Base-by-base conservation (phyloP, 2,797 vertebrate genomes). In the Acanthurus leucopareius region DNA sequence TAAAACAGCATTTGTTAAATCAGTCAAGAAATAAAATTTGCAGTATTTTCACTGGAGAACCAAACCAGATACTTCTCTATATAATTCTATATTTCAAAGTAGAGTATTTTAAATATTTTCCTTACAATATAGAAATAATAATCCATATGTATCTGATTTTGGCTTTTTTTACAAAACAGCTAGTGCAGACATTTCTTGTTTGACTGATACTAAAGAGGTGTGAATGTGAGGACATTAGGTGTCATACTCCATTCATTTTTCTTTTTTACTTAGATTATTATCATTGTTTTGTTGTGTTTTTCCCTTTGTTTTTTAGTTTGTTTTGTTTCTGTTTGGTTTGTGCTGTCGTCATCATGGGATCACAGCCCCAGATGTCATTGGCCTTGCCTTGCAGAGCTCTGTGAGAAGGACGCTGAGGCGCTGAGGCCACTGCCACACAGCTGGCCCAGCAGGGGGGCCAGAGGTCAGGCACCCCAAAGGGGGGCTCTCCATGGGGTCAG, bases 331-430 rank as follows among this genome's bases (percentile, higher is more conserved):
- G 91, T 94, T 93, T 85, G 86, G 85, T 92, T 86, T 95, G 92
- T 92, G 92, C 91, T 91, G 82, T 91, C 93, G 91, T 93, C 94
- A 91, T 95, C 93, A 94, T 95, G 93, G 94, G 93, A 95, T 95
- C 94, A 96, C 95, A 95, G 91, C 94, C 94, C 92, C 94, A 95
- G 94, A 95, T 95, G 94, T 96, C 94, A 96, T 92, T 95, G 95
- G 95, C 95, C 94, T 96, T 95, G 93, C 94, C 90, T 96, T 96
- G 94, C 96, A 96, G 96, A 95, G 90, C 91, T 90, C 90, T 32
- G 28, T 92, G 92, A 93, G 94, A 94, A 89, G 93, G 91, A 93
- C 88, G 87, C 80, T 93, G 92, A 93, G 86, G 88, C 79, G 79
- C 91, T 93, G 91, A 93, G 84, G 86, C 86, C 77, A 77, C 92